Conservation (phyloP, 2,888 invertebrate species). For the Tetragonisca angustula region DNA sequence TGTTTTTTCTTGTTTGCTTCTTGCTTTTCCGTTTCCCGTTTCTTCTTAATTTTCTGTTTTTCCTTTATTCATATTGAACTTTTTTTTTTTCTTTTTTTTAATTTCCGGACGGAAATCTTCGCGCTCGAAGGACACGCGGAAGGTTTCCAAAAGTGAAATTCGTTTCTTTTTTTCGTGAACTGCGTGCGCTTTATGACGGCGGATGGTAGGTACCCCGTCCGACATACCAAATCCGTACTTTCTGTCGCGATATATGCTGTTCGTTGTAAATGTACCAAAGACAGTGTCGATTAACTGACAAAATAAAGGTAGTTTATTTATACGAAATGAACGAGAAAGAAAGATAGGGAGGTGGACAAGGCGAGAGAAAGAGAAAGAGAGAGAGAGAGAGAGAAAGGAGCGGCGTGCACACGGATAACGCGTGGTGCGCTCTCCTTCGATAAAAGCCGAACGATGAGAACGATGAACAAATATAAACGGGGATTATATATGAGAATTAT, state of each 20-base stretch:
- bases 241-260: slow-evolving; percentile 77
- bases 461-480: slow-evolving; percentile 22
- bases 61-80: background rate
- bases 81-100: slow-evolving; percentile 23
- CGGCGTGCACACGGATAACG: background rate
- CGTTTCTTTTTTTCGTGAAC: slow-evolving; percentile 40
- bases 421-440: background rate
- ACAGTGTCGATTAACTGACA: slow-evolving; percentile 74
- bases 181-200: slow-evolving; percentile 69
- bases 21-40: slow-evolving; percentile 14
- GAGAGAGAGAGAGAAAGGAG: slow-evolving; percentile 15
- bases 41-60: slow-evolving; percentile 17
- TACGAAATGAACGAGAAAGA: slow-evolving; percentile 26
- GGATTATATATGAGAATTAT: slow-evolving; percentile 52
- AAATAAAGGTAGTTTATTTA: slow-evolving; percentile 69
- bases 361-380: slow-evolving; percentile 24
- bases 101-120: slow-evolving; percentile 55
- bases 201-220: slow-evolving; percentile 78
- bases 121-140: slow-evolving; percentile 55
- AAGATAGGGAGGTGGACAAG: slow-evolving; percentile 7
- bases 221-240: slow-evolving; percentile 74
- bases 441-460: slow-evolving; percentile 1
- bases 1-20: slow-evolving; percentile 22
- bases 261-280: slow-evolving; percentile 83
- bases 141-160: slow-evolving; percentile 45